Percentiles rank a stretch among this genome's conserved stretches.
These are phyloP conservation scores for Lutraria lutraria DNA, from an alignment of 2,888 invertebrate genomes.

Conservation along the genomic window DNA sequence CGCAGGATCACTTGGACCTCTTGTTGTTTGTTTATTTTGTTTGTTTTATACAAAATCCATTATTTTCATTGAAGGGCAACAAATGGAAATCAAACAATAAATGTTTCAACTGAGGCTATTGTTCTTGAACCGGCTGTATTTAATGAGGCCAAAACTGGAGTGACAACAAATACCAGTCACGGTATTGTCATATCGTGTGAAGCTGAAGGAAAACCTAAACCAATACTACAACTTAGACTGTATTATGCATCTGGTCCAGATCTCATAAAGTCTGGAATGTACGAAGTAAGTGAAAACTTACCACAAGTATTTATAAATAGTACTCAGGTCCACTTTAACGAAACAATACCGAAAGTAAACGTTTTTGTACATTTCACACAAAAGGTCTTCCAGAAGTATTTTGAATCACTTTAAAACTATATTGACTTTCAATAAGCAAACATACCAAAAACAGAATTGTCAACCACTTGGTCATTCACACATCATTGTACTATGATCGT, in stretches of 20 bases:
- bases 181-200: slow-evolving; percentile 58
- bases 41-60: background rate
- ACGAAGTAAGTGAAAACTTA: slow-evolving; percentile 39
- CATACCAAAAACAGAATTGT: too few species aligned
- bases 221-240: slow-evolving; percentile 51
- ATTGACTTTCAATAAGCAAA: too few species aligned
- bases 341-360: background rate
- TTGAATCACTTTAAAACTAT: too few species aligned
- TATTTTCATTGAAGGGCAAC: slow-evolving; percentile 47
- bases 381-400: too few species aligned
- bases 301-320: too few species aligned
- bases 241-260: slow-evolving; percentile 63
- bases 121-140: slow-evolving; percentile 52
- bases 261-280: slow-evolving; percentile 52
- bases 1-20: too few species aligned
- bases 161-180: slow-evolving; percentile 48
- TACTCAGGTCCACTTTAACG: too few species aligned
- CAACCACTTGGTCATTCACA: too few species aligned
- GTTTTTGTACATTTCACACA: background rate
- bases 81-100: slow-evolving; percentile 57
- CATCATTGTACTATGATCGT: too few species aligned
- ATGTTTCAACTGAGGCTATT: slow-evolving; percentile 56
- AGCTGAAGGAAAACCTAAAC: slow-evolving; percentile 56
- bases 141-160: slow-evolving; percentile 50
- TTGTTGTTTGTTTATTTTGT: too few species aligned